A percentile compares a stretch with the other conserved stretches of the same genome.
Conservation (phyloP, 2,888 invertebrate genomes). For the Andrena chrysosceles region DNA sequence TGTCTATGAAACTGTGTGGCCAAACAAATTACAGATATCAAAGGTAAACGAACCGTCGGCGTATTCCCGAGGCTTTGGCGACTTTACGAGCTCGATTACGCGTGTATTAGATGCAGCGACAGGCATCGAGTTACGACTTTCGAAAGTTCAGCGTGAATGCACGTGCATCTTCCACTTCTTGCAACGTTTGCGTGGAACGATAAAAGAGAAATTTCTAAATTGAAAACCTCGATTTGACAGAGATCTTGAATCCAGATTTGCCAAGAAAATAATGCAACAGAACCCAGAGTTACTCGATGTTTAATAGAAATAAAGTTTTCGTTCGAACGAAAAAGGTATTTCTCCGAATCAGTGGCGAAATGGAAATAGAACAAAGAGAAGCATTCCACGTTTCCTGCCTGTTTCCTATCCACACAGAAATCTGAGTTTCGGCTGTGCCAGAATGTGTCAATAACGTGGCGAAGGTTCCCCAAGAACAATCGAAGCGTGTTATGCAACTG, state of each 20-base stretch:
- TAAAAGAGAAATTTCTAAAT: not conserved
- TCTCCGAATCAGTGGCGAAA: too few species aligned
- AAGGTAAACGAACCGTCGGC: conserved; percentile 23
- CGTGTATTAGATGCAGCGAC: not conserved
- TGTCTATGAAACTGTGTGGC: conserved; percentile 16
- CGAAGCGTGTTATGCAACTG: conserved; percentile 42
- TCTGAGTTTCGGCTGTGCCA: too few species aligned
- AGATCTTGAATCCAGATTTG: too few species aligned
- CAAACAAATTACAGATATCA: conserved; percentile 4
- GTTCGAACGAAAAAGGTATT: too few species aligned
- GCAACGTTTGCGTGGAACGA: too few species aligned
- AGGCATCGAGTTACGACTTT: not conserved
- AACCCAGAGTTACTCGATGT: too few species aligned
- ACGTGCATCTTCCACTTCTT: not conserved
- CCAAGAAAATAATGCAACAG: too few species aligned
- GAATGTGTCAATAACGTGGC: not conserved
- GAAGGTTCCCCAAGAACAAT: conserved; percentile 19
- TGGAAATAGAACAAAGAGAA: too few species aligned
- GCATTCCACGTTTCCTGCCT: too few species aligned
- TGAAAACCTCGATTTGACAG: too few species aligned
- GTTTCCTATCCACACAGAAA: too few species aligned
- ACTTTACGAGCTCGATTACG: not conserved
- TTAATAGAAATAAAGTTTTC: too few species aligned
- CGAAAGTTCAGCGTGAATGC: not conserved
- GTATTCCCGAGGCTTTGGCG: not conserved